Base-by-base conservation (phyloP, 1,140 invertebrate genomes). In the Aphelinus atriplicis region DNA sequence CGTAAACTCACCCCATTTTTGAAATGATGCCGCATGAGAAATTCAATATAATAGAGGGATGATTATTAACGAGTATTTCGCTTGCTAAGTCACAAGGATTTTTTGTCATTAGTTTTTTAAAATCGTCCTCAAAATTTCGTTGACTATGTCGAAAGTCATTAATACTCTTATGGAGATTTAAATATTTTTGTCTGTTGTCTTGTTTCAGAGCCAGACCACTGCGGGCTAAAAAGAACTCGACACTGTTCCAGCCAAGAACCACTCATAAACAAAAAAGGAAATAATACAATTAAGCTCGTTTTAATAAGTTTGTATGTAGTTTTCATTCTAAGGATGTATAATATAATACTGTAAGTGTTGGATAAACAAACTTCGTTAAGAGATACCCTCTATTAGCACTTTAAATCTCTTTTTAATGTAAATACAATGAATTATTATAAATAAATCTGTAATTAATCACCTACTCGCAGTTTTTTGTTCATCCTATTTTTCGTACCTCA, bases 301-400 rank as follows among this genome's bases (percentile, higher is more conserved):
- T 86, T 82, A 81, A 84, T 85, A 85, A 86, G 83, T 86, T 86
- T 85, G 84, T 86, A 86, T 84, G 85, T 86, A 86, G 85, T 83
- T 84, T 78, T 82, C 83, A 82, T 73, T 77, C 79, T 85, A 85
- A 84, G 80, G 79, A 81, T 83, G 81, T 84, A 84, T 81, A 80
- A 81, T 81, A 82, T 80, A 80, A 82, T 80, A 81, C 83, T 79
- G 81, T 84, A 83, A 85, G 80, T 85, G 84, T 85, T 85, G 78
- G 84, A 84, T 85, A 84, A 84, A 77, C 79, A 82, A 84, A 77
- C 79, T 81, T 83, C 82, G 80, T 83, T 83, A 79, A 83, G 73
- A 80, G 74, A 71, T 79, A 75, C 74, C 62, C 53, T 71, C 71
- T 76, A 76, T 67, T 71, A 76, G 69, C 64, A 76, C 69, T 71